These are phyloP conservation scores for Zalophus californianus DNA, from an alignment of 2,797 vertebrate genomes.

Conservation along the genomic window DNA sequence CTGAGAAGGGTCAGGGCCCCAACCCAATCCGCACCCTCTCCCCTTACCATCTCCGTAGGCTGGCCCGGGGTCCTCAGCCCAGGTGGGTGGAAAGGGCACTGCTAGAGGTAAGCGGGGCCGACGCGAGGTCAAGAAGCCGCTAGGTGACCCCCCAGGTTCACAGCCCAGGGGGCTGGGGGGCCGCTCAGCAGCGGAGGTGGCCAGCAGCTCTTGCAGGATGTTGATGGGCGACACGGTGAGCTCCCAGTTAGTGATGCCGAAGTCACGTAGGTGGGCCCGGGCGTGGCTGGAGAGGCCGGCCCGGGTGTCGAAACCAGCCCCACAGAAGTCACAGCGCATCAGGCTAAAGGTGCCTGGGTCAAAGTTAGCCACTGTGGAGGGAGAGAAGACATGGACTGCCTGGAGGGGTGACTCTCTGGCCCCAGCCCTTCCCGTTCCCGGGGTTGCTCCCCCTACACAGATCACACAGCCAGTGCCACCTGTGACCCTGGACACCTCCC, in stretches of 20 bases:
- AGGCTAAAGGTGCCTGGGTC: constrained; percentile 97
- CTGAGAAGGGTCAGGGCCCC: constrained; percentile 1
- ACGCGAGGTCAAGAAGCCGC: constrained; percentile 73
- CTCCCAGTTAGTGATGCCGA: constrained; percentile 99
- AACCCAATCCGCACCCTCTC: background rate
- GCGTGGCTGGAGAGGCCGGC: constrained; percentile 98
- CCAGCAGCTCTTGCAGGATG: constrained; percentile 96
- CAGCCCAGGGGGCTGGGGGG: constrained; percentile 88
- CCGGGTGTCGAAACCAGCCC: constrained; percentile 96
- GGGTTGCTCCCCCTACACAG: background rate
- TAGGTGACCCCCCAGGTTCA: constrained; percentile 85
- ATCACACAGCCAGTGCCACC: background rate
- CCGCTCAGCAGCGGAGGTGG: constrained; percentile 93
- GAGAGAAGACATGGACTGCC: constrained; percentile 56
- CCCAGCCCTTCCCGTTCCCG: background rate
- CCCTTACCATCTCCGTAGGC: constrained; percentile 87
- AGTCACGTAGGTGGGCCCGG: constrained; percentile 96
- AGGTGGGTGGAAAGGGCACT: constrained; percentile 81
- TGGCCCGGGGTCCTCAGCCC: constrained; percentile 84
- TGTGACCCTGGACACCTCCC: background rate
- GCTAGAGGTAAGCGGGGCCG: constrained; percentile 82
- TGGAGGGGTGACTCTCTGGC: background rate
- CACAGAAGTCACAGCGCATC: constrained; percentile 99
- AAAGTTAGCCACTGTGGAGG: constrained; percentile 95
- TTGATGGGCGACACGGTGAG: constrained; percentile 98